phyloP scores from a whole-genome alignment of 2,797 vertebrate genomes.

The Aulostomus chinensis region DNA sequence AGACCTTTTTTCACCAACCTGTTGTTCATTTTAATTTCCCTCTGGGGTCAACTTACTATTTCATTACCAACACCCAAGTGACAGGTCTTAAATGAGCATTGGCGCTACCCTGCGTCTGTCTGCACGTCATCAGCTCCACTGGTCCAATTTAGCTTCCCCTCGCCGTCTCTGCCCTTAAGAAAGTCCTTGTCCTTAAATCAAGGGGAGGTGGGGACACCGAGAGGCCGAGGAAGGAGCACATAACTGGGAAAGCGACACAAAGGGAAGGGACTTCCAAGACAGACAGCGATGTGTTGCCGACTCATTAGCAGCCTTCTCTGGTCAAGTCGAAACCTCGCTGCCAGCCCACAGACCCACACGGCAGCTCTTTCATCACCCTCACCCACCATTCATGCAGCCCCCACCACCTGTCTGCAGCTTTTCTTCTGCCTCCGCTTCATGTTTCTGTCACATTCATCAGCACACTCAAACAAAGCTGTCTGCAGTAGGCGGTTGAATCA shows the following conservation, averaged over 20 bases:
- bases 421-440: background rate
- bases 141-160: conserved; percentile 6
- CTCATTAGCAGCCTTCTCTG: conserved; percentile 46
- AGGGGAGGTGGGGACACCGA: conserved; percentile 1
- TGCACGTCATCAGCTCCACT: background rate
- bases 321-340: conserved; percentile 25
- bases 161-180: background rate
- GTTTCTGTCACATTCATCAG: conserved; percentile 14
- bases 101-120: background rate
- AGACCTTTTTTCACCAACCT: background rate
- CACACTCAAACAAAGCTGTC: conserved; percentile 5
- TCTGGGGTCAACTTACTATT: background rate
- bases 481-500: too few species aligned
- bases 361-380: conserved; percentile 23
- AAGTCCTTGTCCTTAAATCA: conserved; percentile 24
- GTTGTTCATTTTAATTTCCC: conserved; percentile 13
- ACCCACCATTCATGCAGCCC: conserved; percentile 7
- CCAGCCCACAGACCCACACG: background rate
- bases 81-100: background rate
- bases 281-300: conserved; percentile 1
- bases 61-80: conserved; percentile 26
- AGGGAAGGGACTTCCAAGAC: conserved; percentile 2
- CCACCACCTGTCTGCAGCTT: conserved; percentile 12
- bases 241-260: background rate
- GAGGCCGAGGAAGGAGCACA: background rate